A percentile compares a stretch with the other conserved stretches of the same genome.
These are phyloP conservation scores for Mormyrus proboscirostris DNA, from an alignment of 2,797 vertebrate species.

Conservation along the genomic window DNA sequence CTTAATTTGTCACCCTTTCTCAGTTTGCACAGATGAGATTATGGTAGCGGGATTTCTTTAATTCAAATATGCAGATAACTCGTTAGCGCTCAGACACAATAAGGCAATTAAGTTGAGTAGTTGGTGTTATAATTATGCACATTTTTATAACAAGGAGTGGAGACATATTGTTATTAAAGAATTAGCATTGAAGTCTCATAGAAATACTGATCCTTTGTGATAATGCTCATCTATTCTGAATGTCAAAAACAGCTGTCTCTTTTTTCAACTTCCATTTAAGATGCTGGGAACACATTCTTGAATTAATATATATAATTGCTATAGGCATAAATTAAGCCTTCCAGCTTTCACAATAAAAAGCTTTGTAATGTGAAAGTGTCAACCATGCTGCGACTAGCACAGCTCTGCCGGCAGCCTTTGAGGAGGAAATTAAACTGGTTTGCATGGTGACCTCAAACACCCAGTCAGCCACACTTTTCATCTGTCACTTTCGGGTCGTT, in stretches of 20 bases:
- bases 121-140: neutral
- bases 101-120: neutral
- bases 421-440: neutral
- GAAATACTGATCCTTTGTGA: neutral
- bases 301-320: neutral
- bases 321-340: neutral
- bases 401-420: neutral
- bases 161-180: neutral
- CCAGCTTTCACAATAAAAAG: neutral
- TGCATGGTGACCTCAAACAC: neutral
- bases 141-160: neutral
- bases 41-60: neutral
- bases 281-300: neutral
- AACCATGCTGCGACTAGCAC: neutral
- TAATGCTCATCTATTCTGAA: neutral
- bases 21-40: conserved; percentile 4
- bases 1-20: neutral
- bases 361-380: neutral
- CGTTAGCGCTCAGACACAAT: neutral
- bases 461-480: neutral
- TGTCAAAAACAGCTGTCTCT: neutral
- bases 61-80: conserved; percentile 1
- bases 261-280: neutral
- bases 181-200: neutral
- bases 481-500: neutral